A percentile compares a stretch with the other conserved stretches of the same genome.
Evolutionary conservation across 2,113 vertebrate genomes (phyloP).

Genomic region (Gambusia holbrooki): DNA sequence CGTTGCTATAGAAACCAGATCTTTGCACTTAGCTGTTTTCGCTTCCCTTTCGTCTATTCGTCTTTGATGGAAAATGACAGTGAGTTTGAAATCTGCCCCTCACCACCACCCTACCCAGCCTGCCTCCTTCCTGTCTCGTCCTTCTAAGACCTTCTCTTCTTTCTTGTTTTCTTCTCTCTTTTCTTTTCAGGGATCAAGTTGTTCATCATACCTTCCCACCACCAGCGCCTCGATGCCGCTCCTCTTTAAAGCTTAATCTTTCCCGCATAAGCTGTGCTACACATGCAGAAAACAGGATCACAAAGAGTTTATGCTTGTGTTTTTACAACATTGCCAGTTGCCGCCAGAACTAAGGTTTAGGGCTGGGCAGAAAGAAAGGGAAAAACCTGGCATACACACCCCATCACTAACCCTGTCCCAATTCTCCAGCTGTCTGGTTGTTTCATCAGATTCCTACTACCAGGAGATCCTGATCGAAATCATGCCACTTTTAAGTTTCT

Average conservation of each 20-base stretch:
- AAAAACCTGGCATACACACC: neutral
- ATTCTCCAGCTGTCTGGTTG: constrained; percentile 22
- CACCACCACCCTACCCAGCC: neutral
- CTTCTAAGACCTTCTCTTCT: constrained; percentile 6
- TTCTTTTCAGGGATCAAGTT: neutral
- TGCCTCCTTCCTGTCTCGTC: constrained; percentile 6
- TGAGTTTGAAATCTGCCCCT: constrained; percentile 33
- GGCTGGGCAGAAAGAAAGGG: constrained; percentile 23
- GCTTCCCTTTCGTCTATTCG: constrained; percentile 11
- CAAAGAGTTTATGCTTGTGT: constrained; percentile 63
- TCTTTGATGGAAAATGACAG: constrained; percentile 50
- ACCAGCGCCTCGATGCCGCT: constrained; percentile 25
- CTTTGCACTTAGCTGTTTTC: constrained; percentile 35
- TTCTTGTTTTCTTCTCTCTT: constrained; percentile 2
- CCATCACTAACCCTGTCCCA: too few species aligned
- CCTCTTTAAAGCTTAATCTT: constrained; percentile 65
- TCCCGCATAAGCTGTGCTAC: constrained; percentile 59
- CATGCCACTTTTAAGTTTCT: constrained; percentile 65
- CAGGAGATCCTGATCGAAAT: constrained; percentile 50
- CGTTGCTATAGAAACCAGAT: constrained; percentile 76
- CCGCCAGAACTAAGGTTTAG: constrained; percentile 31
- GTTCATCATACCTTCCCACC: neutral
- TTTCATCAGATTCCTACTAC: constrained; percentile 39
- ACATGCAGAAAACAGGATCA: constrained; percentile 66
- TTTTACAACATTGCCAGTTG: constrained; percentile 40